Base-by-base conservation (phyloP, 2,113 vertebrate genomes). In the Rhinichthys klamathensis region DNA sequence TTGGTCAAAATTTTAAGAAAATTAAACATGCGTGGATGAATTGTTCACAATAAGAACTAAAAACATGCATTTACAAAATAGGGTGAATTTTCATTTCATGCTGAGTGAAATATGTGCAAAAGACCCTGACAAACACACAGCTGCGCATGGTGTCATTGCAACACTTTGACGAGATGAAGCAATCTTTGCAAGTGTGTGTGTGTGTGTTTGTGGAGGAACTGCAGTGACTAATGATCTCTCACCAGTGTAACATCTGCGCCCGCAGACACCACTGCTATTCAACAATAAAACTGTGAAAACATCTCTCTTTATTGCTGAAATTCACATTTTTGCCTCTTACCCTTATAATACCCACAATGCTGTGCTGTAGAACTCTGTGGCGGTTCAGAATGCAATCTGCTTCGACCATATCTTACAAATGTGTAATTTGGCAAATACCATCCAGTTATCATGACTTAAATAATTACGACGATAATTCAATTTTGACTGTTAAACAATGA, bases 211-310 rank as follows among this genome's bases (percentile, higher is more conserved):
- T 73, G 23, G 12, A 44, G 35, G 10, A 73, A 44, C 38, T 13
- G 23, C 38, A 44, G 69, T 73, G 70, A 73, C 35, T 73, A 73
- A 72, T 44, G 70, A 25, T 73, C 35, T 44, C 69, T n/a, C 69
- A 41, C 21, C 60, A 13, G 23, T 61, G 60, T 61, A 8, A 61
- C n/a, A 8, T 61, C 60, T 61, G 60, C 16, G 18, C 6, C 54
- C 18, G 2, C 18, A 56, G 7, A 56, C 18, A 56, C 54, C 30
- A 69, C 3, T 4, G 30, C 30, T 69, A 69, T 69, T 69, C 30
- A 35, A 35, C 69, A 44, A 44, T 4, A 41, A 13, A 41, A n/a
- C 70, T 6, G 10, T 23, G 2, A 44, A n/a, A 73, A 44, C 38
- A 44, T 44, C 4, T 8, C 3, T 38, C 12, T 41, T 72, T 72